Base-by-base conservation (phyloP, 2,113 vertebrate genomes). In the Grus americana region DNA sequence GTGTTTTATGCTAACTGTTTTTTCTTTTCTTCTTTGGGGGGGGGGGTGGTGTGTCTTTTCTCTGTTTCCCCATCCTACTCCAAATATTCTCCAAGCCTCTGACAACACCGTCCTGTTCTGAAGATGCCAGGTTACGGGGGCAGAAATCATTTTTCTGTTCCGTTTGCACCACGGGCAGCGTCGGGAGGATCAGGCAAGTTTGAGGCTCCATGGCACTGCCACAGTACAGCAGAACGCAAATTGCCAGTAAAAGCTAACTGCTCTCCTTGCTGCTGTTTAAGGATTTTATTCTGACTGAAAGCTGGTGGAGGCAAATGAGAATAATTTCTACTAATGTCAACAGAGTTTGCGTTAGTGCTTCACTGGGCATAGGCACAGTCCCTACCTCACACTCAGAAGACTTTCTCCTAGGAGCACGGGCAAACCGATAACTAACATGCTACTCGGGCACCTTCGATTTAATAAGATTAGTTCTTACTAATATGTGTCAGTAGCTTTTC, bases 81-180 rank as follows among this genome's bases (percentile, higher is more conserved):
- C n/a, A 81, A 83, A 73, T 38, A 52, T 19, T 68, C 58, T 34
- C 66, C n/a, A 55, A n/a, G 11, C 12, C 32, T 86, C 49, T 44
- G 63, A 72, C 0, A 9, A n/a, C 20, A 54, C 4, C 0, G 0
- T 15, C 3, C 4, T 70, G 23, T 22, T 83, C 36, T 42, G 57
- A 71, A 30, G 13, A 52, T 61, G 36, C 6, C 83, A 75, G n/a
- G 13, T 50, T 72, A 49, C 2, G 19, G 18, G 15, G 20, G 5
- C 22, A 67, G 73, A 23, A 27, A 65, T 15, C 2, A 27, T 15
- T 58, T 66, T 47, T 22, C 32, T 50, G 5, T 36, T 72, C 24
- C 23, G 21, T 55, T 61, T 81, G 32, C 50, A 84, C 22, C 29
- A 32, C 38, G 42, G 59, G n/a, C 23, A 70, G 40, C 46, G 66